Conservation (phyloP, 2,888 invertebrate genomes). For the Harmothoe impar region DNA sequence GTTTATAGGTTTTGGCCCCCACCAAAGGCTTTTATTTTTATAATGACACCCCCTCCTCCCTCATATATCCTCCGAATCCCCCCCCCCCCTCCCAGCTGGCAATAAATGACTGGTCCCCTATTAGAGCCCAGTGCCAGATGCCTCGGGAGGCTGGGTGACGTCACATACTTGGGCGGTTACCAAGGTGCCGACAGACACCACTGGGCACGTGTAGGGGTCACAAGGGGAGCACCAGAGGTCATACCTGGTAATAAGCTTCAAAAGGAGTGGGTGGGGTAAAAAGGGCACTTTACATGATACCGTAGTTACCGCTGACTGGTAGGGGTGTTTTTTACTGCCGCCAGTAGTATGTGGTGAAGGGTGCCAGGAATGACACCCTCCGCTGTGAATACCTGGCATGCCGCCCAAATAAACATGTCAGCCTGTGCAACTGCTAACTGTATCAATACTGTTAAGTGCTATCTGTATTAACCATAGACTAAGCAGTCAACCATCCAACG, state of each 20-base stretch:
- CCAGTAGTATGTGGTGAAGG: background rate
- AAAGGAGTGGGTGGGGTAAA: no score
- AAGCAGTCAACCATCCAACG: no score
- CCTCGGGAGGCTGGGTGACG: background rate
- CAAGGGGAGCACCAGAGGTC: background rate
- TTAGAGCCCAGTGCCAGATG: no score
- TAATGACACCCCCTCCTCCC: no score
- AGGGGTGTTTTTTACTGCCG: background rate
- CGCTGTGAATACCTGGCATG: conserved; percentile 9
- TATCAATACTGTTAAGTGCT: no score
- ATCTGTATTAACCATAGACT: no score
- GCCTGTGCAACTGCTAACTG: background rate
- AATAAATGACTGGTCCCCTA: no score
- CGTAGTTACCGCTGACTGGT: background rate
- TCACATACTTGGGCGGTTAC: background rate
- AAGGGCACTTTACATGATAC: background rate
- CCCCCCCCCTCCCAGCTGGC: no score
- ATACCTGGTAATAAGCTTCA: background rate
- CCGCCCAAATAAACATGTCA: background rate
- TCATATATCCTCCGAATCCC: no score
- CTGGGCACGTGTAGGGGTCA: background rate
- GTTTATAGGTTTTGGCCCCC: background rate
- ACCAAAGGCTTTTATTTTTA: no score
- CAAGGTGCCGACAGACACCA: background rate
- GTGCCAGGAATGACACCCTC: conserved; percentile 19